These are phyloP conservation scores for Rhingia campestris DNA, from an alignment of 2,888 invertebrate genomes.

Conservation along the genomic window DNA sequence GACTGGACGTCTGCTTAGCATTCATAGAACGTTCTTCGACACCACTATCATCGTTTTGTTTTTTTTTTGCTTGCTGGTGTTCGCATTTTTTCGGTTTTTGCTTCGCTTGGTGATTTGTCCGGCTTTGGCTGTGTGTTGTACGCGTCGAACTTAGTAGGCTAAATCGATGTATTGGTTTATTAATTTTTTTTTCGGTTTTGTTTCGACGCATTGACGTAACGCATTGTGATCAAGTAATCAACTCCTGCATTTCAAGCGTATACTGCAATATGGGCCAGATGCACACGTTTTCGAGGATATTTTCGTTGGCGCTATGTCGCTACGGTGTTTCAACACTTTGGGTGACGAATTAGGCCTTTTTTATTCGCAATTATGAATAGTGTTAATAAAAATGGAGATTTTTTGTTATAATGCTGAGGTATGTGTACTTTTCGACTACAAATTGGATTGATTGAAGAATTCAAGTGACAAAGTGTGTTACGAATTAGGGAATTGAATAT, in stretches of 20 bases:
- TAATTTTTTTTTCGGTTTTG: constrained; percentile 10
- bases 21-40: constrained; percentile 75
- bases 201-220: constrained; percentile 49
- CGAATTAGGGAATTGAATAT: constrained; percentile 45
- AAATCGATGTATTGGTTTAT: constrained; percentile 6
- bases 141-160: constrained; percentile 9
- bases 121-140: neutral
- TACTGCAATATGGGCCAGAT: constrained; percentile 13
- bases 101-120: constrained; percentile 13
- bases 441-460: constrained; percentile 29
- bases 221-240: constrained; percentile 28
- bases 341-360: neutral
- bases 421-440: constrained; percentile 3
- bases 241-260: constrained; percentile 18
- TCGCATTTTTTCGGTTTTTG: constrained; percentile 17
- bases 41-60: constrained; percentile 48
- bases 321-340: constrained; percentile 6
- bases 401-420: constrained; percentile 25
- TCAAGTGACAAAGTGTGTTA: constrained; percentile 33
- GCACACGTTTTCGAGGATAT: constrained; percentile 19
- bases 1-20: constrained; percentile 73
- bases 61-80: constrained; percentile 3
- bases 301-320: constrained; percentile 1
- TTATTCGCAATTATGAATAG: constrained; percentile 4
- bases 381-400: neutral